A percentile compares a stretch with the other conserved stretches of the same genome.
phyloP scores from a whole-genome alignment of 2,113 vertebrate species.

The Gopherus evgoodei region DNA sequence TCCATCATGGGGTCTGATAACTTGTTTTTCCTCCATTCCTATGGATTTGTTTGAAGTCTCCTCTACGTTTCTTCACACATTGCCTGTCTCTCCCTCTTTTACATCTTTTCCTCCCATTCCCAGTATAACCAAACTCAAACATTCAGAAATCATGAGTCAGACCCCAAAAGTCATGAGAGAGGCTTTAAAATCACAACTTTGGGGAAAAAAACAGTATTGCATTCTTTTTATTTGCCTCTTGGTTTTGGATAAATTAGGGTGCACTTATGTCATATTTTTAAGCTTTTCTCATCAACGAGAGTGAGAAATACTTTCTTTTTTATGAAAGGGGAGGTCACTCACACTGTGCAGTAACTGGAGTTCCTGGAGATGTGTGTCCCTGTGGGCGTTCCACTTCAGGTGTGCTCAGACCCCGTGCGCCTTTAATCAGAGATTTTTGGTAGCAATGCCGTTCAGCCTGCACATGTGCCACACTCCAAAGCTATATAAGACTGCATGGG shows the following conservation, averaged over 20 bases:
- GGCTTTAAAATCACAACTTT: background rate
- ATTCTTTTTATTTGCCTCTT: background rate
- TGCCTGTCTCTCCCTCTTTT: background rate
- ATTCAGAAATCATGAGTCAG: background rate
- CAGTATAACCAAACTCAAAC: background rate
- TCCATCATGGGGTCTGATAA: background rate
- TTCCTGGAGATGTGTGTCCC: too few species aligned
- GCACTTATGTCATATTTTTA: background rate
- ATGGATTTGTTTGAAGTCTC: background rate
- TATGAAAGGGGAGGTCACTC: background rate
- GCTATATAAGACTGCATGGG: too few species aligned
- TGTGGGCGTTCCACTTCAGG: too few species aligned
- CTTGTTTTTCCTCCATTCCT: background rate
- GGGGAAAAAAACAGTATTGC: background rate
- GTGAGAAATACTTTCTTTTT: background rate
- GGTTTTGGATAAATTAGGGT: background rate
- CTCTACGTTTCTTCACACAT: background rate
- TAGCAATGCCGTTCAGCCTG: too few species aligned
- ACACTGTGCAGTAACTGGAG: too few species aligned
- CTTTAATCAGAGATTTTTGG: too few species aligned
- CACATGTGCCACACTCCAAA: too few species aligned
- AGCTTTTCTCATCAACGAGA: background rate
- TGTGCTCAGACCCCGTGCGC: too few species aligned
- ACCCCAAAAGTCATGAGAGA: background rate
- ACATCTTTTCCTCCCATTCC: background rate